Evolutionary conservation across 2,797 vertebrate genomes (phyloP).

Genomic region (Pseudopleuronectes americanus): DNA sequence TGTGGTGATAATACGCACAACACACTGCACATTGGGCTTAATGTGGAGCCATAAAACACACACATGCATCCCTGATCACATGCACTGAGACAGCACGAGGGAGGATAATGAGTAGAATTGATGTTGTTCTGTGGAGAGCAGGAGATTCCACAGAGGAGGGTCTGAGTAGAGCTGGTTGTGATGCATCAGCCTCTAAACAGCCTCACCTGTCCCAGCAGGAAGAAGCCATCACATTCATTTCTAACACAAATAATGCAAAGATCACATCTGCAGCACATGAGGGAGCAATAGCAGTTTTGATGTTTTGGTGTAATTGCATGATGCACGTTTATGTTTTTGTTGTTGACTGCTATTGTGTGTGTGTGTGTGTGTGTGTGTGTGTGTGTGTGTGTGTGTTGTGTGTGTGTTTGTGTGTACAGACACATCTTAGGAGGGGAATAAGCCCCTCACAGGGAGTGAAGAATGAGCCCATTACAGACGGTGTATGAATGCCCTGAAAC

Average conservation of each 20-base stretch:
- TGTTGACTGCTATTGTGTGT: neutral
- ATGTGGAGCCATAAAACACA: neutral
- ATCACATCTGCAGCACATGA: slow-evolving; percentile 34
- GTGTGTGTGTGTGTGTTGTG: slow-evolving; percentile 5
- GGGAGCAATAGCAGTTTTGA: slow-evolving; percentile 18
- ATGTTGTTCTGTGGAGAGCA: slow-evolving; percentile 30
- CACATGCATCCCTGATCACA: slow-evolving; percentile 14
- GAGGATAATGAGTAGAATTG: slow-evolving; percentile 55
- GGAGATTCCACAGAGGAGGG: slow-evolving; percentile 26
- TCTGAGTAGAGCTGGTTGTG: slow-evolving; percentile 15
- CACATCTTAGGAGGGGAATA: slow-evolving; percentile 28
- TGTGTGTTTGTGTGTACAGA: slow-evolving; percentile 12
- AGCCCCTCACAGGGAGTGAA: slow-evolving; percentile 35
- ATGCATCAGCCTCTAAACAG: slow-evolving; percentile 21
- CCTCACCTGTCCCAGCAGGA: slow-evolving; percentile 45
- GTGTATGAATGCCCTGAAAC: slow-evolving; percentile 56
- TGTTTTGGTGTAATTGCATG: slow-evolving; percentile 29
- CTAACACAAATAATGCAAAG: slow-evolving; percentile 36
- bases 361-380: neutral
- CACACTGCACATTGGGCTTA: neutral
- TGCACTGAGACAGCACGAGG: slow-evolving; percentile 1
- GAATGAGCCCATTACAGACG: slow-evolving; percentile 42
- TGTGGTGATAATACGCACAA: slow-evolving; percentile 38
- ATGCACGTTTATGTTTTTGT: neutral
- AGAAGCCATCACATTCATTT: slow-evolving; percentile 26